Evolutionary conservation across 2,888 invertebrate species (phyloP), one percentile per base, ranked within the genome.

Genomic region (Apocheima hispidaria): DNA sequence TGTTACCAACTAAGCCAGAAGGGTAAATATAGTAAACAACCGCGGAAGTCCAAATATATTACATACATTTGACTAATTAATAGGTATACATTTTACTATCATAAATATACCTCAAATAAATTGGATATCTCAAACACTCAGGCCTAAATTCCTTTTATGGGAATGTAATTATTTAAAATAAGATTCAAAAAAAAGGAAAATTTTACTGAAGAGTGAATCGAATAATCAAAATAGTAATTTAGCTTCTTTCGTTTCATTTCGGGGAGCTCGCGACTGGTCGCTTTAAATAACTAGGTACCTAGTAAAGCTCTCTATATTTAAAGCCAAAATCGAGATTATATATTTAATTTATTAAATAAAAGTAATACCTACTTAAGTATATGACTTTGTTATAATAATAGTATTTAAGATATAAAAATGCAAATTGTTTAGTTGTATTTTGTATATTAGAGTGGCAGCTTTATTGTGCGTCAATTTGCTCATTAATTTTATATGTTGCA

Each of bases 401-500:
- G n/a, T 46, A 20, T 46, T 12, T 46, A 46, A 46, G 30, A 30
- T n/a, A 10, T 33, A 2, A 33, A 43, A 48, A 33, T 33, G 21
- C 49, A 35, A 33, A 35, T 23, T 35, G 35, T 35, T 36, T 49
- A 21, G 20, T 49, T 49, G 33, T 33, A 49, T 35, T 21, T 26
- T 44, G 46, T 33, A 33, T n/a, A 30, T 30, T 36, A 4, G 4
- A 28, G 43, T 28, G 60, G 54, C 60, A 50, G 60, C 60, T 54
- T 43, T 41, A 40, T 14, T 52, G 16, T 41, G 26, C 18, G 58
- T 43, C 64, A 49, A 35, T 66, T 66, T 72, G 69, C 61, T 67
- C 65, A 68, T 63, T 66, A 53, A 41, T 48, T 60, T 58, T 54
- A 40, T 18, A 12, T n/a, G n/a, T n/a, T n/a, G n/a, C n/a, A n/a